Percentiles rank a stretch among this genome's conserved stretches.
Conservation (phyloP, 2,797 vertebrate species). For the Sebastiscus tertius region DNA sequence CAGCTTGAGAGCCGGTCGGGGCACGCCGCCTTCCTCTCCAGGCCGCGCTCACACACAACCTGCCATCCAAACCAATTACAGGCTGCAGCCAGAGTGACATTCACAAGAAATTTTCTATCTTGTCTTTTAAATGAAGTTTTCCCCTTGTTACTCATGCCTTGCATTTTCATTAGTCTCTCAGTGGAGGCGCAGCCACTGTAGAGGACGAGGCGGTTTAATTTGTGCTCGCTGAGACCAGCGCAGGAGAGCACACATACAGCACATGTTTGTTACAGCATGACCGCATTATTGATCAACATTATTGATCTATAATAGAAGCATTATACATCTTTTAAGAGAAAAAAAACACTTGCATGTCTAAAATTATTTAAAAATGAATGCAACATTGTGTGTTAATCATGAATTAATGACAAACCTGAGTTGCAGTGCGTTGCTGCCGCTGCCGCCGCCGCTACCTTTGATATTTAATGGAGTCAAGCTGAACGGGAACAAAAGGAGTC, state of each 20-base stretch:
- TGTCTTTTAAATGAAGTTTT: constrained; percentile 82
- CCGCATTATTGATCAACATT: neutral
- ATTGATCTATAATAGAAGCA: neutral
- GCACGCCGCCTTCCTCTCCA: constrained; percentile 27
- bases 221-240: constrained; percentile 59
- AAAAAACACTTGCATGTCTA: neutral
- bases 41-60: constrained; percentile 49
- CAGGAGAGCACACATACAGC: constrained; percentile 39
- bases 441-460: constrained; percentile 67
- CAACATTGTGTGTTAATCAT: constrained; percentile 42
- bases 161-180: constrained; percentile 75
- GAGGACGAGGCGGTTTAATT: constrained; percentile 72
- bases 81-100: constrained; percentile 64
- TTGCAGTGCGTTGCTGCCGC: constrained; percentile 59
- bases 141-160: constrained; percentile 73
- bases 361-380: constrained; percentile 36
- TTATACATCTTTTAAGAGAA: neutral
- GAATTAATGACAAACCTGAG: constrained; percentile 51
- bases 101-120: constrained; percentile 72
- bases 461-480: constrained; percentile 74
- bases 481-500: constrained; percentile 71
- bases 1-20: constrained; percentile 37
- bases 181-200: constrained; percentile 55
- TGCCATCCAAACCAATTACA: constrained; percentile 76
- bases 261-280: constrained; percentile 5